Conservation (phyloP, 2,113 vertebrate species). For the Mustela nigripes region DNA sequence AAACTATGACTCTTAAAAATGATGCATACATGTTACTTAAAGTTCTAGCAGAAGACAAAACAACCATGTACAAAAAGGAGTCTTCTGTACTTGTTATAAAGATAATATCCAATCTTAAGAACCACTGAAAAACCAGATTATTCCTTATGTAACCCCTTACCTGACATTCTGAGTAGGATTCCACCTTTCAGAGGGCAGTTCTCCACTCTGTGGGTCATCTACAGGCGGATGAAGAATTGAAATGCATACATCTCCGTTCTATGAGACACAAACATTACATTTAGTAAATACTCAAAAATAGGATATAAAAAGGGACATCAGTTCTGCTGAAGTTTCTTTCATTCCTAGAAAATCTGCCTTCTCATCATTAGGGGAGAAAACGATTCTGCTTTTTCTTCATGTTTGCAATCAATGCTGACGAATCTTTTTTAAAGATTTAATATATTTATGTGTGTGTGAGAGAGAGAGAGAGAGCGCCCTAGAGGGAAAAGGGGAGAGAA, state of each 20-base stretch:
- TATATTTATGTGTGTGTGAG: background rate
- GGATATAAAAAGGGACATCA: background rate
- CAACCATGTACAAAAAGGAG: background rate
- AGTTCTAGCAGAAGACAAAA: background rate
- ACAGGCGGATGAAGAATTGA: slow-evolving; percentile 99
- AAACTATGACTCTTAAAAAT: slow-evolving; percentile 25
- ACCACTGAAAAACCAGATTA: background rate
- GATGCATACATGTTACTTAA: background rate
- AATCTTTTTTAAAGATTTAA: background rate
- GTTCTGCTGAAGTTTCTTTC: background rate
- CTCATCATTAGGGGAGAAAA: background rate
- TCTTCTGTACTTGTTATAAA: background rate
- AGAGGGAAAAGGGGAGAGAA: too few relatives aligned
- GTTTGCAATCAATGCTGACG: background rate
- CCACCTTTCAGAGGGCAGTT: slow-evolving; percentile 98
- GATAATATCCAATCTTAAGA: background rate
- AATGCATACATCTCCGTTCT: slow-evolving; percentile 99
- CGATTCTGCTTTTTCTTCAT: slow-evolving; percentile 44
- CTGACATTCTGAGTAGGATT: slow-evolving; percentile 99
- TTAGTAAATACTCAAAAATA: slow-evolving; percentile 53
- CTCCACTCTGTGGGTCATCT: slow-evolving; percentile 99
- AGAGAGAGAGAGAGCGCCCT: too few relatives aligned
- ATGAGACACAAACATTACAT: slow-evolving; percentile 79
- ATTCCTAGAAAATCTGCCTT: slow-evolving; percentile 25
- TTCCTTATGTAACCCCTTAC: slow-evolving; percentile 85